Evolutionary conservation across 35 echinoderm and acorn worm species (phyloP).

Genomic region (Anneissia japonica): DNA sequence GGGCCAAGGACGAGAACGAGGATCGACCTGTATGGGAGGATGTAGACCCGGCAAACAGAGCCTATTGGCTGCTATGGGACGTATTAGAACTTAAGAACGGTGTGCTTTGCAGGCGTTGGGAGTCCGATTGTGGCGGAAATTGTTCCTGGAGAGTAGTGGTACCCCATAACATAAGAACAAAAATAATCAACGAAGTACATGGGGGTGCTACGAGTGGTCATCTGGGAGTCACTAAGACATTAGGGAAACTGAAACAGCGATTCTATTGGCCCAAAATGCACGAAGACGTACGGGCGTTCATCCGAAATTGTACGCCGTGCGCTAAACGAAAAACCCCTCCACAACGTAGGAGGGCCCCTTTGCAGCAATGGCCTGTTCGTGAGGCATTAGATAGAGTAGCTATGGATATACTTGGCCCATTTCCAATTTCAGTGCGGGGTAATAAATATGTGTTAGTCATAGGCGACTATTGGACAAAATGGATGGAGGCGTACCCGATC

Average conservation of each 20-base stretch:
- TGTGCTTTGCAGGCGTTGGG: constrained; percentile 45
- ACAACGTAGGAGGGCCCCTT: constrained; percentile 8
- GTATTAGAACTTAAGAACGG: background rate
- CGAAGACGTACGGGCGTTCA: constrained; percentile 13
- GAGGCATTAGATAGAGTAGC: constrained; percentile 55
- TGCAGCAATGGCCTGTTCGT: constrained; percentile 28
- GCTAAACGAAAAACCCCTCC: constrained; percentile 19
- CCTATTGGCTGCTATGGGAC: too few species aligned
- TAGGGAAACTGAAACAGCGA: constrained; percentile 15
- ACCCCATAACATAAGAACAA: background rate
- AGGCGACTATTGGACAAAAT: constrained; percentile 41
- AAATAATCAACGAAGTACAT: constrained; percentile 24
- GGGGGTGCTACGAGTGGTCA: constrained; percentile 28
- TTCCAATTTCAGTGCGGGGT: constrained; percentile 23
- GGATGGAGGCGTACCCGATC: constrained; percentile 32
- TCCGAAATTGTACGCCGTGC: constrained; percentile 32
- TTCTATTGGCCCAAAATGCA: constrained; percentile 47
- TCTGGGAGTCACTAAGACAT: constrained; percentile 34
- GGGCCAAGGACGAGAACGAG: background rate
- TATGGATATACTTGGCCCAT: constrained; percentile 55
- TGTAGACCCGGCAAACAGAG: background rate
- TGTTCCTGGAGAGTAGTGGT: constrained; percentile 25
- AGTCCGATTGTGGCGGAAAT: constrained; percentile 22
- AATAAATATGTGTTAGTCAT: constrained; percentile 45
- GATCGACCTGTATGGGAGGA: background rate